Conservation (phyloP, 1,140 invertebrate species). For the Bombus breviceps region DNA sequence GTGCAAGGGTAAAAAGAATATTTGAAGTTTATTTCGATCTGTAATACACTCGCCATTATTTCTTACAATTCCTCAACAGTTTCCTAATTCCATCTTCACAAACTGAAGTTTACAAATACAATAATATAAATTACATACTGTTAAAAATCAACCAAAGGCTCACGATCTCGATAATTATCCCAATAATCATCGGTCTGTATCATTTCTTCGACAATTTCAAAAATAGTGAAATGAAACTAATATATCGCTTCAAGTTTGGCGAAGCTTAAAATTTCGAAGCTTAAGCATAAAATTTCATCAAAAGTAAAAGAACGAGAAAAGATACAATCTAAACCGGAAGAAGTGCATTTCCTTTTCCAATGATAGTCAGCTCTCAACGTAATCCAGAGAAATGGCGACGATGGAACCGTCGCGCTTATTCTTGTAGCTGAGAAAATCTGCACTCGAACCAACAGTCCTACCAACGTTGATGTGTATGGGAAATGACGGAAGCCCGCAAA, state of each 20-base stretch:
- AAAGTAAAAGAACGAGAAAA: no score
- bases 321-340: no score
- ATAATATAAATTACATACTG: not conserved
- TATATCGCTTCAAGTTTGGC: no score
- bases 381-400: not conserved
- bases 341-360: not conserved
- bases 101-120: no score
- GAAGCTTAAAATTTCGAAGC: no score
- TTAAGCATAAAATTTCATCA: no score
- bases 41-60: no score
- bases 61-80: no score
- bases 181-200: not conserved
- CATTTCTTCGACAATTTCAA: not conserved
- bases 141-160: not conserved
- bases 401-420: not conserved
- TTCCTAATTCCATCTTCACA: no score
- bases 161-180: not conserved
- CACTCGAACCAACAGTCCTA: not conserved
- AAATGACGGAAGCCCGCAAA: constrained; percentile 44
- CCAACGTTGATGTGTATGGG: not conserved
- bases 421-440: not conserved
- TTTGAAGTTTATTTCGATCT: no score
- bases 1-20: no score
- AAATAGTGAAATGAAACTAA: no score
- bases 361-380: not conserved